Percentiles rank a stretch among this genome's conserved stretches.
These are phyloP conservation scores for Harpegnathos saltator DNA, from an alignment of 1,140 invertebrate species.

Conservation along the genomic window DNA sequence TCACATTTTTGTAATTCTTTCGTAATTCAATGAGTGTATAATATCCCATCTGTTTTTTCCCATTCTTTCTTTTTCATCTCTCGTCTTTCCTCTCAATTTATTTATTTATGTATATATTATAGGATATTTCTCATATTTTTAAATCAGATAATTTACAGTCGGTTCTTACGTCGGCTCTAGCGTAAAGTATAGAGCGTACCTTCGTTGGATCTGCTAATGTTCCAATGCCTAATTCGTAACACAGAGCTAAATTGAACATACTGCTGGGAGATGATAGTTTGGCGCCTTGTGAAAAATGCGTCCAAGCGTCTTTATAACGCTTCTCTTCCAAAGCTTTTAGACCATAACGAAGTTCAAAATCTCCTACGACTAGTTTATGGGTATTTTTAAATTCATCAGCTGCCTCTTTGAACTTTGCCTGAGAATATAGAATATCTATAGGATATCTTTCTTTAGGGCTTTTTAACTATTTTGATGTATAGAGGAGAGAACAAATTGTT, in stretches of 20 bases:
- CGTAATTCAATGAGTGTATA: constrained; percentile 6
- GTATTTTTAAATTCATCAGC: constrained; percentile 73
- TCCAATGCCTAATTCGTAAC: constrained; percentile 88
- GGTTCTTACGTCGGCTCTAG: not conserved
- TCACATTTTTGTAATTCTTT: not conserved
- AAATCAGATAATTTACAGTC: constrained; percentile 51
- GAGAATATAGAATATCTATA: constrained; percentile 26
- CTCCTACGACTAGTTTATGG: constrained; percentile 78
- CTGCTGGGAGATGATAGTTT: constrained; percentile 87
- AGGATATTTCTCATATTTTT: not conserved
- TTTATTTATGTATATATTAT: not conserved
- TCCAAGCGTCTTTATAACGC: constrained; percentile 80
- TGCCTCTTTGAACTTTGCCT: constrained; percentile 79
- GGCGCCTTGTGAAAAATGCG: constrained; percentile 86
- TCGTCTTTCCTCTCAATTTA: not conserved
- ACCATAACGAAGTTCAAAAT: constrained; percentile 81
- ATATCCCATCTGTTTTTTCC: not conserved
- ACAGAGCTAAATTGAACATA: constrained; percentile 88
- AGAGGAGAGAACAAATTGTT: constrained; percentile 12
- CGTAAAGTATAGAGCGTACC: constrained; percentile 78
- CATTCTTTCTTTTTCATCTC: too few relatives aligned
- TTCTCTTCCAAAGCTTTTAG: constrained; percentile 80
- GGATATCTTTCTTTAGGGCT: not conserved
- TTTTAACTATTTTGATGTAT: not conserved
- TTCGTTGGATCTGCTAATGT: constrained; percentile 86